Base-by-base conservation (phyloP, 53 echinoderm and acorn worm species). In the Henricia sp. region DNA sequence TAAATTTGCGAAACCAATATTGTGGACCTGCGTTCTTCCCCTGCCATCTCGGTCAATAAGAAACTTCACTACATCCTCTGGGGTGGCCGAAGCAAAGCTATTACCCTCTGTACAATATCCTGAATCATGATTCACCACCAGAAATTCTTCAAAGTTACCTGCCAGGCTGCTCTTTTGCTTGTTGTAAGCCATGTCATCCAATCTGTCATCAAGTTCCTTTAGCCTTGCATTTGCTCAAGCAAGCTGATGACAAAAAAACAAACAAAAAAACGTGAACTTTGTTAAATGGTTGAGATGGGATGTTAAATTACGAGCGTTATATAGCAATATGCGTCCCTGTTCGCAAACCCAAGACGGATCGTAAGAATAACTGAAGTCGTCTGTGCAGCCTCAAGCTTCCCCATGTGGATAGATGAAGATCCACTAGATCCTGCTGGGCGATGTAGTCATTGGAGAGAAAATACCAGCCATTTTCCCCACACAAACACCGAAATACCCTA, bases 381-480 rank as follows among this genome's bases (percentile, higher is more conserved):
- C 46, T 20, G 27, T 69, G 69, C 37, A 69, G 46, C 39, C 44
- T 44, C 28, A 43, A 26, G 25, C 69, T 1, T n/a, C 69, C 69
- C 41, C 69, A 39, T 21, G 44, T 24, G 20, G 69, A 24, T 44
- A 69, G 11, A 29, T 69, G 69, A 6, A 69, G 32, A 27, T 69
- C 69, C 27, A 19, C 27, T 11, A 69, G 43, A 26, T 69, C 69
- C 3, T 43, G 17, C 35, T 69, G 69, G 23, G 20, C 21, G 44
- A 69, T 69, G 32, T 69, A 28, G 27, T 69, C 69, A 41, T 69
- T 69, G 14, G 69, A 69, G 4, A 69, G 41, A 23, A 69, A 69
- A 69, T 23, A 44, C 48, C 69, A 69, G 16, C 44, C 44, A 5
- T 25, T 19, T 21, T 41, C 69, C 11, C 39, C 27, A 25, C 48